Evolutionary conservation across 2,888 invertebrate genomes (phyloP).

Genomic region (Dryadula phaetusa): DNA sequence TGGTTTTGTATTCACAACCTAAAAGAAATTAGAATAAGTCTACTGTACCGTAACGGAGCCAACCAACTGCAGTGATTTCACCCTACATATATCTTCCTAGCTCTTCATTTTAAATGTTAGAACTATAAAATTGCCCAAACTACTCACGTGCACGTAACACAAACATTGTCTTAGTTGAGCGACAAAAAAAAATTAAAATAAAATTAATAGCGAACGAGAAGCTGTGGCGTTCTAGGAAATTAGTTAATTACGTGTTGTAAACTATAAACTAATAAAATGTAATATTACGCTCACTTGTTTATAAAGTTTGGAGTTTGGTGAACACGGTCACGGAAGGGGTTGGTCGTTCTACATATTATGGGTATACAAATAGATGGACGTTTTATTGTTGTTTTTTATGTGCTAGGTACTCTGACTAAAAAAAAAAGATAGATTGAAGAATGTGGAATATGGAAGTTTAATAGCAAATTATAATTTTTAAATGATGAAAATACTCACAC

Average conservation of each 20-base stretch:
- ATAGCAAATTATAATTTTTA: no score
- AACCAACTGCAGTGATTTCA: not conserved
- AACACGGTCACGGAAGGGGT: slow-evolving; percentile 43
- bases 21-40: no score
- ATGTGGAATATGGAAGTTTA: no score
- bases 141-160: slow-evolving; percentile 31
- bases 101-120: slow-evolving; percentile 17
- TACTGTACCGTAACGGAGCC: not conserved
- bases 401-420: no score
- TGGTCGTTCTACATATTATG: slow-evolving; percentile 27
- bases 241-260: slow-evolving; percentile 64
- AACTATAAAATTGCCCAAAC: slow-evolving; percentile 24
- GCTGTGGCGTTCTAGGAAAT: slow-evolving; percentile 72
- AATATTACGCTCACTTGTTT: slow-evolving; percentile 51
- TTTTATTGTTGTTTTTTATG: slow-evolving; percentile 11
- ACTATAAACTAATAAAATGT: slow-evolving; percentile 74
- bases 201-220: slow-evolving; percentile 62
- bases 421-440: no score
- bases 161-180: slow-evolving; percentile 49
- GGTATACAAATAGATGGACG: not conserved
- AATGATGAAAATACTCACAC: no score
- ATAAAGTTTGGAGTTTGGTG: slow-evolving; percentile 46
- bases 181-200: slow-evolving; percentile 67
- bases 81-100: slow-evolving; percentile 8
- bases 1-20: no score